A percentile compares a stretch with the other conserved stretches of the same genome.
Conservation (phyloP, 2,888 invertebrate species). For the Halocaridina rubra region DNA sequence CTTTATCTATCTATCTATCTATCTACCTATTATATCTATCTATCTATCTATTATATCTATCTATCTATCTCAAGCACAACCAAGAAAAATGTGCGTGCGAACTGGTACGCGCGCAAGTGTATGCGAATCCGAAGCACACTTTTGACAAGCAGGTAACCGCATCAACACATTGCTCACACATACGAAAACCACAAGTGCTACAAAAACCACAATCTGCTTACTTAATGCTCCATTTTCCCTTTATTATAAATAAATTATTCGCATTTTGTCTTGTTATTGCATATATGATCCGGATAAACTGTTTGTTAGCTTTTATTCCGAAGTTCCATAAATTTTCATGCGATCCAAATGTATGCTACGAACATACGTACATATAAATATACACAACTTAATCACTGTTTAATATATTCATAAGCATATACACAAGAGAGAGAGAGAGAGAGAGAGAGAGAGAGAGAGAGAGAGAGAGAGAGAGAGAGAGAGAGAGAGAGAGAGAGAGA, state of each 20-base stretch:
- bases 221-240: too few species aligned
- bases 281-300: slow-evolving; percentile 83
- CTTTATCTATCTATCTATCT: too few species aligned
- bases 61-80: too few species aligned
- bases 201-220: too few species aligned
- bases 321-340: not conserved
- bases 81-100: too few species aligned
- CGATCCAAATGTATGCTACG: not conserved
- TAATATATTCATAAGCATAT: not conserved
- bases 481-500: not conserved
- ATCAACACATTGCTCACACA: too few species aligned
- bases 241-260: slow-evolving; percentile 70
- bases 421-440: not conserved
- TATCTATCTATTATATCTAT: too few species aligned
- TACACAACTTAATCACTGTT: not conserved
- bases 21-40: too few species aligned
- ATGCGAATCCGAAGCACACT: too few species aligned
- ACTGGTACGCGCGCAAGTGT: too few species aligned
- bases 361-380: not conserved
- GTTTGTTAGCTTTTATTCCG: slow-evolving; percentile 79
- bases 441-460: slow-evolving; percentile 6
- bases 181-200: not conserved
- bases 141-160: too few species aligned
- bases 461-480: not conserved
- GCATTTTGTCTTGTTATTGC: slow-evolving; percentile 88